These are phyloP conservation scores for Chloromyia formosa DNA, from an alignment of 2,888 invertebrate genomes.

Conservation along the genomic window DNA sequence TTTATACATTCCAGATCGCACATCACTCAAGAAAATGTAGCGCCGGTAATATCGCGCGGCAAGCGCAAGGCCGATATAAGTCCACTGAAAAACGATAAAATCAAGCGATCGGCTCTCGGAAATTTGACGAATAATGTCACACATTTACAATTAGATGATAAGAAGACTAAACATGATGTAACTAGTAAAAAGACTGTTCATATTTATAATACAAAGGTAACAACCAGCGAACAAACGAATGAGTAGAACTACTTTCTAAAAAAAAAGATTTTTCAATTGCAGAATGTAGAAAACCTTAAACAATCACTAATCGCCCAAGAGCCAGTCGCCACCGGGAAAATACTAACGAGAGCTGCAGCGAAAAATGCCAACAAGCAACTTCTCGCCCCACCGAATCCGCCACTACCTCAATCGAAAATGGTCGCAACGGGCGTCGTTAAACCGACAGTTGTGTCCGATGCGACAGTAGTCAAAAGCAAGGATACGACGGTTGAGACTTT, in stretches of 20 bases:
- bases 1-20: constrained; percentile 49
- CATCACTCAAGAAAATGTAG: constrained; percentile 58
- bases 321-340: constrained; percentile 51
- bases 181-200: constrained; percentile 31
- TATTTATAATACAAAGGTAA: constrained; percentile 25
- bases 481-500: constrained; percentile 56
- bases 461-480: constrained; percentile 62
- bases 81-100: constrained; percentile 76
- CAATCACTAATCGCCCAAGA: constrained; percentile 51
- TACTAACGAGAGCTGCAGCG: constrained; percentile 60
- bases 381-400: constrained; percentile 60
- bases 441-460: constrained; percentile 59
- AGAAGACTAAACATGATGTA: constrained; percentile 56
- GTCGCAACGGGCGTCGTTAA: background rate
- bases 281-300: constrained; percentile 59
- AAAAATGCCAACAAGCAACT: constrained; percentile 58
- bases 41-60: constrained; percentile 59
- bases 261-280: constrained; percentile 49
- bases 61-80: constrained; percentile 86
- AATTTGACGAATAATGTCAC: constrained; percentile 77
- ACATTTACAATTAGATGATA: constrained; percentile 41
- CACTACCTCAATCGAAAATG: constrained; percentile 30
- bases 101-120: constrained; percentile 85
- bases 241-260: background rate
- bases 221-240: background rate